Conservation (phyloP, 2,888 invertebrate species). For the Megalurothrips usitatus region DNA sequence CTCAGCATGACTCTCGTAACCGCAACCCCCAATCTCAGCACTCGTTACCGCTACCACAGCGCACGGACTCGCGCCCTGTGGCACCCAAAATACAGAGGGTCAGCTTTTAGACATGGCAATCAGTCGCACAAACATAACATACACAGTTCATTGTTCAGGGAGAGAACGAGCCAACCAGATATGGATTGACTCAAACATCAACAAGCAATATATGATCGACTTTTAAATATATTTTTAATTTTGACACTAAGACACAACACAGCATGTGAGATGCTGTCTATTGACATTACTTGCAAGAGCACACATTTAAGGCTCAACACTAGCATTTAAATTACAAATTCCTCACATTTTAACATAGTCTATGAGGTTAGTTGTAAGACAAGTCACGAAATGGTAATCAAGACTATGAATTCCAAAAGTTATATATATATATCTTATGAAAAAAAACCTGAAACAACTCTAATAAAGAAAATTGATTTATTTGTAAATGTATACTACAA, state of each 20-base stretch:
- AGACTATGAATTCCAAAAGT: constrained; percentile 17
- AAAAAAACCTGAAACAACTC: constrained; percentile 19
- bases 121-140: background rate
- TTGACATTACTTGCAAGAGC: constrained; percentile 5
- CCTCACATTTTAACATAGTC: background rate
- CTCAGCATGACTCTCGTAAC: constrained; percentile 18
- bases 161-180: background rate
- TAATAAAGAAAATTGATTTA: constrained; percentile 11
- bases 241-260: constrained; percentile 17
- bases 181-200: background rate
- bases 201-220: background rate
- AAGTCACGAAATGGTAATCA: background rate
- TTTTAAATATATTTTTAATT: constrained; percentile 7
- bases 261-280: background rate
- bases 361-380: background rate
- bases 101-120: constrained; percentile 5
- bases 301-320: background rate
- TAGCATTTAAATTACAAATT: background rate
- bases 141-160: background rate
- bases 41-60: constrained; percentile 25
- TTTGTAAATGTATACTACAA: constrained; percentile 20
- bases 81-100: constrained; percentile 18
- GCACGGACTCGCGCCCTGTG: constrained; percentile 23
- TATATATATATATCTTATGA: background rate
- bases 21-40: constrained; percentile 18